Conservation (phyloP, 2,797 vertebrate species). For the Coregonus sp. region DNA sequence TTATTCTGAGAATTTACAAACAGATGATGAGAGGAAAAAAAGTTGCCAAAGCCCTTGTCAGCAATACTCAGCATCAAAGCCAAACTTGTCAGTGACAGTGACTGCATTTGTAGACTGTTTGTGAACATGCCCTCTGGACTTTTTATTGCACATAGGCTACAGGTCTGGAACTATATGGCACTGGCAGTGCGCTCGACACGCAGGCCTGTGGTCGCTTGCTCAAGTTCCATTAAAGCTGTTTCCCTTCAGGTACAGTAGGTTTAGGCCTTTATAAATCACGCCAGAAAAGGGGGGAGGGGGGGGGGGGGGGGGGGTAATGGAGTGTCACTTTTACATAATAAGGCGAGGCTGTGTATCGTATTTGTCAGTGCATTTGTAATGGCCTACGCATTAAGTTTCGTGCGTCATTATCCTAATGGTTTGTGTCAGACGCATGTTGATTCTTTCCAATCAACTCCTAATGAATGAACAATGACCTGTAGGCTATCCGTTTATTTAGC, state of each 20-base stretch:
- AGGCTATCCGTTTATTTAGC: neutral
- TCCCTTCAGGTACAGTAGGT: neutral
- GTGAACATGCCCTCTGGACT: neutral
- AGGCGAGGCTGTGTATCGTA: neutral
- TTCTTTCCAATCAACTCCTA: neutral
- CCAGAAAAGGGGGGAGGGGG: neutral
- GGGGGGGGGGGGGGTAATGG: neutral
- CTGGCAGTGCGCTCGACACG: neutral
- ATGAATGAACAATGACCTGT: neutral
- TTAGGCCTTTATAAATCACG: neutral
- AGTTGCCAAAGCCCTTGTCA: too few relatives aligned
- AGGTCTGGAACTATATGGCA: too few relatives aligned
- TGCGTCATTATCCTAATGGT: neutral
- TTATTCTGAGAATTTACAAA: neutral
- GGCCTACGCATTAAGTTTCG: neutral
- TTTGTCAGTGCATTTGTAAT: neutral
- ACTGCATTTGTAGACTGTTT: neutral
- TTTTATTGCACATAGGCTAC: neutral
- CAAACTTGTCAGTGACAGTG: neutral
- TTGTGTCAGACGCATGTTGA: neutral
- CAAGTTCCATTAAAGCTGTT: neutral
- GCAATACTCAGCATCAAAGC: neutral
- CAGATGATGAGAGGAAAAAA: neutral
- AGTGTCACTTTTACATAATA: too few relatives aligned
- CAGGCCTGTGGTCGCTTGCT: neutral